Base-by-base conservation (phyloP, 2,113 vertebrate genomes). In the Oncorhynchus nerka region DNA sequence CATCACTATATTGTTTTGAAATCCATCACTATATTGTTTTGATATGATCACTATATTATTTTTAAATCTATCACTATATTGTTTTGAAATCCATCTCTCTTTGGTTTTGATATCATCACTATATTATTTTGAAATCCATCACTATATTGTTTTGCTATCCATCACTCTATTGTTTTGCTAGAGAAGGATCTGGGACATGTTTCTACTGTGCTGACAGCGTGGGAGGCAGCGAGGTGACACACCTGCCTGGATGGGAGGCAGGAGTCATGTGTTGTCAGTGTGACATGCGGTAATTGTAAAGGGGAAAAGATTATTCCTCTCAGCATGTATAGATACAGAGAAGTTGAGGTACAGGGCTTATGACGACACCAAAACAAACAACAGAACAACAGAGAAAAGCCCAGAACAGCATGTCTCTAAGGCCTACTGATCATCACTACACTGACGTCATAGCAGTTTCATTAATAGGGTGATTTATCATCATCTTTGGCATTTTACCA, bases 391-490 rank as follows among this genome's bases (percentile, higher is more conserved):
- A 45, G 32, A 68, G 71, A 69, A 61, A 55, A 19, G 75, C 48
- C 62, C 2, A 28, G 62, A 75, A 73, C 24, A 19, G 71, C 34
- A 76, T 34, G 75, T 74, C 69, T 34, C 26, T 3, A 1, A 7
- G 1, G 57, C 65, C 32, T 69, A 55, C 32, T 65, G 71, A 80
- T 79, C 75, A 75, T 71, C 64, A 45, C 51, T 19, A 19, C 51
- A 71, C 51, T 6, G 72, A 34, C 26, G 9, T 28, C 65, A 34
- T 11, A 19, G 16, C 68, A 24, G n/a, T 61, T 69, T 78, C 75
- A 13, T 73, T 76, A 82, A 87, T 80, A 74, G 70, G 68, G 49
- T 76, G 76, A 84, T 79, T 84, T 79, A 80, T 45, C 39, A 45
- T 45, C 9, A 39, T 79, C 77, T 68, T 77, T 73, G 75, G 70